Conservation (phyloP, 2,113 vertebrate genomes). For the Hypomesus transpacificus region DNA sequence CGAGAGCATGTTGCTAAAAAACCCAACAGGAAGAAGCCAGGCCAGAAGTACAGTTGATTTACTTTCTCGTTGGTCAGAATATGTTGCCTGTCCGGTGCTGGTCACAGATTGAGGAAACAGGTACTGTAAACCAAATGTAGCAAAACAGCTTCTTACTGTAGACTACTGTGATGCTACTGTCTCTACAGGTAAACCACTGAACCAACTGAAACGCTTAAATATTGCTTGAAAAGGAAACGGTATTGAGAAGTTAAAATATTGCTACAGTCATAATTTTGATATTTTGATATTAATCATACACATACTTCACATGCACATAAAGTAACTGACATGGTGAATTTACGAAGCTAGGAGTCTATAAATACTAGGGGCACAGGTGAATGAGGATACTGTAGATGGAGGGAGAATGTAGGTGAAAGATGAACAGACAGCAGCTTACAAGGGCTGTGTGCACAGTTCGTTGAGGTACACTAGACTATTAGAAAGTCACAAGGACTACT, state of each 20-base stretch:
- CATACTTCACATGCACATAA: background rate
- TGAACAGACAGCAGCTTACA: background rate
- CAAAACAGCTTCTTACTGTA: constrained; percentile 20
- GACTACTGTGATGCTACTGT: constrained; percentile 38
- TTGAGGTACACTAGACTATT: background rate
- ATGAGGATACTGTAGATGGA: constrained; percentile 3
- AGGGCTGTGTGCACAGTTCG: background rate
- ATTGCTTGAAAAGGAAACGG: background rate
- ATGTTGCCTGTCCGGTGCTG: constrained; percentile 45
- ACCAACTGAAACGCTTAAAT: background rate
- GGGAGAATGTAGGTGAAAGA: background rate
- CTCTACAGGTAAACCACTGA: background rate
- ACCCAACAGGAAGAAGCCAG: constrained; percentile 43
- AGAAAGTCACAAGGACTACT: too few species aligned
- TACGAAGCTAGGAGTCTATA: constrained; percentile 1
- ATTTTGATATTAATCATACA: background rate
- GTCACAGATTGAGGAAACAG: constrained; percentile 63
- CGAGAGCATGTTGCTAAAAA: constrained; percentile 55
- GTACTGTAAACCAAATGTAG: constrained; percentile 47
- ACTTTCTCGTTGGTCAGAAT: constrained; percentile 43
- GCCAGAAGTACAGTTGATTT: constrained; percentile 56
- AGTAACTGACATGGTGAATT: constrained; percentile 9
- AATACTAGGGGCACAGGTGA: background rate
- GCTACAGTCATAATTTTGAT: background rate
- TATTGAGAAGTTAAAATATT: background rate